These are phyloP conservation scores for Zaprionus lachaisei DNA, from an alignment of 1,140 invertebrate species.

Conservation along the genomic window DNA sequence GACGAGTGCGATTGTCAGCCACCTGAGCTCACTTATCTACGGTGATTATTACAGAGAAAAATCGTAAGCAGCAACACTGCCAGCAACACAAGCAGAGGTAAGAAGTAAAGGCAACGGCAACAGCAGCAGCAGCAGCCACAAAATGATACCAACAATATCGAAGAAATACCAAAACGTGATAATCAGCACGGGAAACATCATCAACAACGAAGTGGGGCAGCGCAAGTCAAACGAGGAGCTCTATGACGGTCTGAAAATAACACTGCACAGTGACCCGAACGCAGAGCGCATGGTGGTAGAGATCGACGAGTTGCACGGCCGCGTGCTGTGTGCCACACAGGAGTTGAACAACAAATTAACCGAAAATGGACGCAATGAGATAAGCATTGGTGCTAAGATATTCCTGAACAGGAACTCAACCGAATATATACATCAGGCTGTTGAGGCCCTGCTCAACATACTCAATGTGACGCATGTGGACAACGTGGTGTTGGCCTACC, in stretches of 20 bases:
- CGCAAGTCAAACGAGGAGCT: slow-evolving; percentile 92
- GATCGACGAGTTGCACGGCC: slow-evolving; percentile 64
- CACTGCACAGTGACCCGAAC: slow-evolving; percentile 64
- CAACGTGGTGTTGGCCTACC: slow-evolving; percentile 82
- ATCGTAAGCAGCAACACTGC: neutral
- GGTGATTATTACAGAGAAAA: slow-evolving; percentile 16
- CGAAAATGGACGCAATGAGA: slow-evolving; percentile 87
- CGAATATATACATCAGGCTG: slow-evolving; percentile 62
- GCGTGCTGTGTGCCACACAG: slow-evolving; percentile 84
- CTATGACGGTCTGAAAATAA: slow-evolving; percentile 79
- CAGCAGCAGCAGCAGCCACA: slow-evolving; percentile 10
- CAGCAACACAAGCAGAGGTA: neutral
- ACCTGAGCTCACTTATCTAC: slow-evolving; percentile 37
- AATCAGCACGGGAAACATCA: slow-evolving; percentile 94
- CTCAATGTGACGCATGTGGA: slow-evolving; percentile 79
- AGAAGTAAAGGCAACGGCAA: neutral
- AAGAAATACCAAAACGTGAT: slow-evolving; percentile 84
- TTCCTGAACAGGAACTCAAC: slow-evolving; percentile 86
- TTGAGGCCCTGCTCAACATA: slow-evolving; percentile 67
- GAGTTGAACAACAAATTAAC: slow-evolving; percentile 87
- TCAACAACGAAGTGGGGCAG: slow-evolving; percentile 90
- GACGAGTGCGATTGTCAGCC: slow-evolving; percentile 44
- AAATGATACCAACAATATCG: slow-evolving; percentile 76
- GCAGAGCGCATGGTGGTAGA: slow-evolving; percentile 65
- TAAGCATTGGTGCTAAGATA: slow-evolving; percentile 88